A percentile compares a stretch with the other conserved stretches of the same genome.
phyloP scores from a whole-genome alignment of 2,888 invertebrate species.

The Plebejus anna region DNA sequence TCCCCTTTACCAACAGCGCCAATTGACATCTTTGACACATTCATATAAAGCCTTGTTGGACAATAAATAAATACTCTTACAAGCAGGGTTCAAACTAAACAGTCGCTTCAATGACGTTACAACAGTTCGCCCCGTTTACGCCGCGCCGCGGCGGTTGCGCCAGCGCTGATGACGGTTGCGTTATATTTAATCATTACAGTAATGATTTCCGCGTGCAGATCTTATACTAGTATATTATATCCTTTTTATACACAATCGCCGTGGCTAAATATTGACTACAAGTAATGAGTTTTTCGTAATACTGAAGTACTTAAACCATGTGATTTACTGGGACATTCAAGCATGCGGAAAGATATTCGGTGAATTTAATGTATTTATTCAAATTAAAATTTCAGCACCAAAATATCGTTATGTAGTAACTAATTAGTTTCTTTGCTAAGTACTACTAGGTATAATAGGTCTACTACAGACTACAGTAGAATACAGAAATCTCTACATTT shows the following conservation, averaged over 20 bases:
- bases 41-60: too few species aligned
- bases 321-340: neutral
- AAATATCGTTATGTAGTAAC: neutral
- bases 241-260: conserved; percentile 10
- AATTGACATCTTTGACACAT: too few species aligned
- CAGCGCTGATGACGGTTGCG: conserved; percentile 24
- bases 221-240: conserved; percentile 23
- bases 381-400: neutral
- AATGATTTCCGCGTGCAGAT: conserved; percentile 29
- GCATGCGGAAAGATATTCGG: neutral
- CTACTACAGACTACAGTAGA: neutral
- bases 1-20: too few species aligned
- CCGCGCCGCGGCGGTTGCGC: conserved; percentile 12
- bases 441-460: too few species aligned
- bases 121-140: conserved; percentile 19
- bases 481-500: neutral
- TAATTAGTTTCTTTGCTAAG: too few species aligned
- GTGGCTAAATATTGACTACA: neutral
- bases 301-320: neutral
- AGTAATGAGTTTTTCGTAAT: conserved; percentile 8
- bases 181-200: conserved; percentile 24
- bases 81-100: neutral
- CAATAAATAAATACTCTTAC: too few species aligned
- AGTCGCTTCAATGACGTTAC: neutral
- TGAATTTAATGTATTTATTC: neutral